phyloP scores from a whole-genome alignment of 92 coral and sea anemone genomes.

The Umimayanthus kanabou region DNA sequence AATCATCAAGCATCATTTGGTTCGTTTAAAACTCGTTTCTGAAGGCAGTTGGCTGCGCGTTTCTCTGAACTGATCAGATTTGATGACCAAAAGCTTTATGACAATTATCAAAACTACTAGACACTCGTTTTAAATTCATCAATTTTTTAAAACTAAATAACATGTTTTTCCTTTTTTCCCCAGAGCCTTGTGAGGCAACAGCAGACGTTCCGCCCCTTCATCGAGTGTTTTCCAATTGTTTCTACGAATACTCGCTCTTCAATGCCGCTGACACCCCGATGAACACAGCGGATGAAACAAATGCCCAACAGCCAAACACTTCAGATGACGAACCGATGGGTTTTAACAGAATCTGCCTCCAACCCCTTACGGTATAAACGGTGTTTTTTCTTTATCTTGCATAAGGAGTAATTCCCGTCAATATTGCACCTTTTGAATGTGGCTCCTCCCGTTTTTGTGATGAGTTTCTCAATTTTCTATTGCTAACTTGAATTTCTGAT shows the following conservation, averaged over 20 bases:
- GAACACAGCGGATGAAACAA: background rate
- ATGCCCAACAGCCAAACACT: background rate
- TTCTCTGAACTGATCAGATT: too few relatives aligned
- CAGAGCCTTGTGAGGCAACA: slow-evolving; percentile 36
- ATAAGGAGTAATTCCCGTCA: background rate
- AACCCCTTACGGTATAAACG: slow-evolving; percentile 24
- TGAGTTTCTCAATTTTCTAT: too few relatives aligned
- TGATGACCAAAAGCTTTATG: too few relatives aligned
- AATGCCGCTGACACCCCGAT: slow-evolving; percentile 33
- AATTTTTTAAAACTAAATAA: background rate
- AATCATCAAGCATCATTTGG: too few relatives aligned
- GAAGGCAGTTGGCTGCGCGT: too few relatives aligned
- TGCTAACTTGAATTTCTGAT: too few relatives aligned
- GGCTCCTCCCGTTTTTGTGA: too few relatives aligned
- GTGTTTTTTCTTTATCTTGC: background rate
- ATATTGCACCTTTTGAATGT: too few relatives aligned
- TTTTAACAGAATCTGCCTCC: slow-evolving; percentile 33
- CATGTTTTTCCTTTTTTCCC: background rate
- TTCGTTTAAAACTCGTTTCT: too few relatives aligned
- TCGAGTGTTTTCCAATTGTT: slow-evolving; percentile 28
- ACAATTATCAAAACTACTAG: background rate
- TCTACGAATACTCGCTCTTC: slow-evolving; percentile 17
- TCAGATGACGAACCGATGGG: slow-evolving; percentile 38
- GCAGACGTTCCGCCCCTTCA: slow-evolving; percentile 4
- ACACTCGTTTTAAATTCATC: background rate